These are phyloP conservation scores for Heterodera filipjevi DNA, from an alignment of 2,888 invertebrate genomes.

Conservation along the genomic window DNA sequence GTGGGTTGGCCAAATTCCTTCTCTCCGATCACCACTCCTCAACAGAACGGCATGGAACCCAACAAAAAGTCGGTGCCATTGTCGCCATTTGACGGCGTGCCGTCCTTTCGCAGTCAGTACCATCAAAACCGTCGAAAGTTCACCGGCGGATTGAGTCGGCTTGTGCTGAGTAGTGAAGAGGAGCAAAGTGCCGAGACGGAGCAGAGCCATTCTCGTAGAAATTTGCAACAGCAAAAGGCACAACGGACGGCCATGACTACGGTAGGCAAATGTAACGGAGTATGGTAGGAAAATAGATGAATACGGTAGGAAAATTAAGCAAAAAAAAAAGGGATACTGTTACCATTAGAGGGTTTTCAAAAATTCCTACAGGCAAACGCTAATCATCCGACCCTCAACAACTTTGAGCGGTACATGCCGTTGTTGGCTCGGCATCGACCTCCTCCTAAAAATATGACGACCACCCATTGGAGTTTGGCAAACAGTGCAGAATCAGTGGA, in stretches of 20 bases:
- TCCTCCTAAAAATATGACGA: slow-evolving; percentile 4
- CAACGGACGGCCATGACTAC: background rate
- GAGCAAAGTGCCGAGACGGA: slow-evolving; percentile 5
- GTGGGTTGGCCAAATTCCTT: background rate
- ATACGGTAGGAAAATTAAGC: background rate
- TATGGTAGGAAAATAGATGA: background rate
- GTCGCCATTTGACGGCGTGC: background rate
- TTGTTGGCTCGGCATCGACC: slow-evolving; percentile 8
- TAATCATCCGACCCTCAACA: background rate
- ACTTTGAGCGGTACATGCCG: slow-evolving; percentile 11
- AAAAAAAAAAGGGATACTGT: background rate
- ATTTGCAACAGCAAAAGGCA: background rate
- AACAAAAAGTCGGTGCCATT: background rate
- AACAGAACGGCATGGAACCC: background rate
- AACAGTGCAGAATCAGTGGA: slow-evolving; percentile 6
- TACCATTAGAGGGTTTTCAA: background rate
- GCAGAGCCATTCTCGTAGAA: background rate
- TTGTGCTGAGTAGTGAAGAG: background rate
- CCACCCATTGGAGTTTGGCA: slow-evolving; percentile 12
- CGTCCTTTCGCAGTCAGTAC: background rate
- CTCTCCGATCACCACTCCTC: background rate
- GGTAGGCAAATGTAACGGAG: too few species aligned
- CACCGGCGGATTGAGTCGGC: background rate
- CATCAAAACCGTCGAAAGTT: background rate
- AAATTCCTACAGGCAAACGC: background rate